A percentile compares a stretch with the other conserved stretches of the same genome.
phyloP scores from a whole-genome alignment of 2,888 invertebrate genomes.

The Drosophila kuntzei region DNA sequence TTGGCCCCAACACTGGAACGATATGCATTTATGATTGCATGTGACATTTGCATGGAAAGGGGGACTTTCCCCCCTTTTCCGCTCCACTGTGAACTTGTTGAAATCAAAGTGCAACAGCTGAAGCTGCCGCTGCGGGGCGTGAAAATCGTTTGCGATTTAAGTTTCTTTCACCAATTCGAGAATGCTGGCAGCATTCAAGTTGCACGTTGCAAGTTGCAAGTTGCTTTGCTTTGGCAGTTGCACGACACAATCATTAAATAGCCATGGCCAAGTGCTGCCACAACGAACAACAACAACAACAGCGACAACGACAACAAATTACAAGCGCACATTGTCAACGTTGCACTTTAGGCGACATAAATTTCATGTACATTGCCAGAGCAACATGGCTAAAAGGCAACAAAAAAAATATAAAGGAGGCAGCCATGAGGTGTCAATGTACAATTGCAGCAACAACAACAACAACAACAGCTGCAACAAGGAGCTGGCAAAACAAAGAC shows the following conservation, averaged over 20 bases:
- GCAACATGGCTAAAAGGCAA: slow-evolving; percentile 25
- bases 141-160: slow-evolving; percentile 38
- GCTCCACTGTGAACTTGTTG: slow-evolving; percentile 35
- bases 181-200: slow-evolving; percentile 10
- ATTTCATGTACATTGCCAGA: slow-evolving; percentile 71
- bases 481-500: slow-evolving; percentile 68
- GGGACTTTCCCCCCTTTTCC: background rate
- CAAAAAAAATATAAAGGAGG: slow-evolving; percentile 38
- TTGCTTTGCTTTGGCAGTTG: slow-evolving; percentile 66
- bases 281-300: slow-evolving; percentile 42
- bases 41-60: slow-evolving; percentile 71
- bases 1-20: slow-evolving; percentile 29
- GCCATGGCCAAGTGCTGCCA: slow-evolving; percentile 78
- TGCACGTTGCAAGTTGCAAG: slow-evolving; percentile 10
- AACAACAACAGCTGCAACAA: slow-evolving; percentile 32
- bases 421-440: slow-evolving; percentile 77
- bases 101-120: slow-evolving; percentile 54
- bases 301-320: slow-evolving; percentile 70
- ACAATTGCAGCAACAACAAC: slow-evolving; percentile 73
- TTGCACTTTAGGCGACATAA: slow-evolving; percentile 80
- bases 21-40: slow-evolving; percentile 79
- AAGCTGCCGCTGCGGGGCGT: slow-evolving; percentile 41
- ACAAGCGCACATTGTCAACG: slow-evolving; percentile 82
- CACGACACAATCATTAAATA: slow-evolving; percentile 80
- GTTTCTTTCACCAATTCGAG: slow-evolving; percentile 46